phyloP scores from a whole-genome alignment of 2,888 invertebrate species.

The Campopleginae sp. region DNA sequence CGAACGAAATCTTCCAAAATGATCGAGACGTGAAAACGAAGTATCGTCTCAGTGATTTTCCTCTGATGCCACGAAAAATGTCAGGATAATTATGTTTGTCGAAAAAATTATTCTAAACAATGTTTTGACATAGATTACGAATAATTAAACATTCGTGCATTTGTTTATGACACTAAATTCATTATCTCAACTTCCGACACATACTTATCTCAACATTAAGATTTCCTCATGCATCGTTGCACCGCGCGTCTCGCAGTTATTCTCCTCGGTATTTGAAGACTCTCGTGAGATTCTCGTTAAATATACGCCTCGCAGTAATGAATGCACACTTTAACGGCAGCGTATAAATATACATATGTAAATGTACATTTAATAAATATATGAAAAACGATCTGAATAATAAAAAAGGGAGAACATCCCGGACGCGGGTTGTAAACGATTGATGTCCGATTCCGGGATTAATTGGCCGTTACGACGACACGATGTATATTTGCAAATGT shows the following conservation, averaged over 20 bases:
- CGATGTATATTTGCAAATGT: neutral
- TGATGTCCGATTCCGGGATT: slow-evolving; percentile 63
- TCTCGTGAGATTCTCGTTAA: slow-evolving; percentile 58
- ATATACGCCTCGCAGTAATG: slow-evolving; percentile 50
- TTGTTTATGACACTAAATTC: slow-evolving; percentile 17
- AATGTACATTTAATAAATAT: neutral
- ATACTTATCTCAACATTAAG: slow-evolving; percentile 49
- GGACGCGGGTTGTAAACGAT: slow-evolving; percentile 58
- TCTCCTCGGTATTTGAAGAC: neutral
- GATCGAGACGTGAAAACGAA: no score
- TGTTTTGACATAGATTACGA: neutral
- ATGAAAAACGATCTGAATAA: neutral
- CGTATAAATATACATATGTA: slow-evolving; percentile 13
- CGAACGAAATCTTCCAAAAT: no score
- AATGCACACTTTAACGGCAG: slow-evolving; percentile 35
- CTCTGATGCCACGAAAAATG: neutral
- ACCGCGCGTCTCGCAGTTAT: slow-evolving; percentile 54
- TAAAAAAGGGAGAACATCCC: slow-evolving; percentile 31
- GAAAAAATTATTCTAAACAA: no score
- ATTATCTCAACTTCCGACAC: slow-evolving; percentile 37
- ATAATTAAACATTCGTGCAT: neutral
- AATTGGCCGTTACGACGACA: slow-evolving; percentile 62
- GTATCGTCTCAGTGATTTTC: no score
- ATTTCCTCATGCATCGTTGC: slow-evolving; percentile 58
- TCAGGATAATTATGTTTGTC: neutral